These are phyloP conservation scores for Atrina japonica DNA, from an alignment of 2,888 invertebrate species.

Conservation along the genomic window DNA sequence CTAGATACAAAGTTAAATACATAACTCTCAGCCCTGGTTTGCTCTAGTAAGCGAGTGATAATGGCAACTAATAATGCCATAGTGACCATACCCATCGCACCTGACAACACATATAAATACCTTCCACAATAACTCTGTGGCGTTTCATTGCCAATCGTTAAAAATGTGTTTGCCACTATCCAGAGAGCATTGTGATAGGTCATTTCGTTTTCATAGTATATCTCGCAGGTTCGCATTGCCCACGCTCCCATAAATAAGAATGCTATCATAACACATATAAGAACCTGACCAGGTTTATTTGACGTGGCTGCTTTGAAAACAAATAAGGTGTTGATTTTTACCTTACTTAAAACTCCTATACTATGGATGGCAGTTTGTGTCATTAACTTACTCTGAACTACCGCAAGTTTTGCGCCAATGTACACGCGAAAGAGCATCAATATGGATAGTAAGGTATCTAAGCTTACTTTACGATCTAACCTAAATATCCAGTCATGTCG, in stretches of 20 bases:
- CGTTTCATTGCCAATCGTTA: conserved; percentile 71
- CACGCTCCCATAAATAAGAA: conserved; percentile 68
- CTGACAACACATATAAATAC: conserved; percentile 69
- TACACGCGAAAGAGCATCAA: conserved; percentile 71
- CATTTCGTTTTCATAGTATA: conserved; percentile 63
- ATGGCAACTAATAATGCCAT: conserved; percentile 72
- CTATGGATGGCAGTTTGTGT: conserved; percentile 69
- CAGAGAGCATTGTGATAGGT: conserved; percentile 66
- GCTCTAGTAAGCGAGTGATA: conserved; percentile 69
- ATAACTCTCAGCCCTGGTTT: conserved; percentile 67
- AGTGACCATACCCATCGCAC: conserved; percentile 68
- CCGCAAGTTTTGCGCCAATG: conserved; percentile 70
- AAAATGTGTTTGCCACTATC: conserved; percentile 71
- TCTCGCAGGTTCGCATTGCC: conserved; percentile 74
- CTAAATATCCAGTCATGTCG: conserved; percentile 30
- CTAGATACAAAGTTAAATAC: conserved; percentile 70
- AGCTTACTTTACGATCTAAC: conserved; percentile 53
- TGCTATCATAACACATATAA: conserved; percentile 64
- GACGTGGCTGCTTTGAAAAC: conserved; percentile 73
- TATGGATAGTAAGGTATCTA: conserved; percentile 71
- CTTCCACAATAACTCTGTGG: conserved; percentile 72
- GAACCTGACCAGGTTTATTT: conserved; percentile 61
- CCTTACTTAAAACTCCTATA: conserved; percentile 69
- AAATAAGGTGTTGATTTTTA: conserved; percentile 71
- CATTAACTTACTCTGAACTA: conserved; percentile 69